A percentile compares a stretch with the other conserved stretches of the same genome.
Conservation (phyloP, 2,888 invertebrate genomes). For the Drosophila neoperkinsi region DNA sequence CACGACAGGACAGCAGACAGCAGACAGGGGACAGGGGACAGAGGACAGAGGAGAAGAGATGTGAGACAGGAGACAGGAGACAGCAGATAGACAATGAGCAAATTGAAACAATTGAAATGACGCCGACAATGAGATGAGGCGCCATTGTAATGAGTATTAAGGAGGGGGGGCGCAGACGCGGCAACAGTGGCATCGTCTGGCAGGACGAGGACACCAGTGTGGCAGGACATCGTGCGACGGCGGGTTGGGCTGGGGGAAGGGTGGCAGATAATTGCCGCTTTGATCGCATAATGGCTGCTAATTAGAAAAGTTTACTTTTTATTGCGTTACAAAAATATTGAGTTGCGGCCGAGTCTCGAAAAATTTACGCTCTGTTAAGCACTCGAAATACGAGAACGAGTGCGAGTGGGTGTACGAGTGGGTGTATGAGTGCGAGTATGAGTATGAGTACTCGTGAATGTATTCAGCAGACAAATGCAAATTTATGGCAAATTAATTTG, state of each 20-base stretch:
- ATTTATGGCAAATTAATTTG: constrained; percentile 75
- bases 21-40: background rate
- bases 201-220: background rate
- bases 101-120: constrained; percentile 65
- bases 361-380: constrained; percentile 33
- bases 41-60: background rate
- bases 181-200: background rate
- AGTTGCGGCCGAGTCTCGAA: constrained; percentile 22
- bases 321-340: constrained; percentile 65
- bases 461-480: constrained; percentile 56
- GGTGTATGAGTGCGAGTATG: background rate
- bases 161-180: background rate
- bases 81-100: constrained; percentile 18
- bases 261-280: constrained; percentile 78
- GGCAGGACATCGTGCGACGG: background rate
- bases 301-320: constrained; percentile 81
- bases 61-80: no score
- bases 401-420: background rate
- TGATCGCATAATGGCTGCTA: constrained; percentile 83
- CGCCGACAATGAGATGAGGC: constrained; percentile 37
- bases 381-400: background rate
- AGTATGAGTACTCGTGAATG: constrained; percentile 34
- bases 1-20: constrained; percentile 12
- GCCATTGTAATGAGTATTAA: constrained; percentile 18
- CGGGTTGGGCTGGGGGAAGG: background rate